Base-by-base conservation (phyloP, 2,888 invertebrate species). In the Cepaea hortensis region DNA sequence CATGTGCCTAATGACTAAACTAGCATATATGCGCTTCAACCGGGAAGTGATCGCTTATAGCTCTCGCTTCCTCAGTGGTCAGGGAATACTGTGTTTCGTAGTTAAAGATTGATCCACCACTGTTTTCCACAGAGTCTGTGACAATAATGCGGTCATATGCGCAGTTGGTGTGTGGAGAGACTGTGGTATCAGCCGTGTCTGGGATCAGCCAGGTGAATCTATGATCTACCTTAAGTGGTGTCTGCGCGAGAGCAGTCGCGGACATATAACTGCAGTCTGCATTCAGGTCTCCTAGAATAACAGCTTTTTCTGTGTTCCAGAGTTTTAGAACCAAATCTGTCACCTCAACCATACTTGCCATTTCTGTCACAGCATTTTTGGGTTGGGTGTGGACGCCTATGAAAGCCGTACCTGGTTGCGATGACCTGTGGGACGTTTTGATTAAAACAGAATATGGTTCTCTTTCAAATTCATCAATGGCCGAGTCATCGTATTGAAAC, bases 201-300 rank as follows among this genome's bases (percentile, higher is more conserved):
- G 88, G 90, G n/a, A 93, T 90, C n/a, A 92, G 89, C 93, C 93
- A 94, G 5, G 87, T 75, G 87, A 92, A 94, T 13, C 87, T n/a
- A 0, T 65, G 81, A 82, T 91, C 88, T 23, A 87, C 89, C 75
- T 89, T 89, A 62, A 91, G 90, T 1, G 81, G 77, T 11, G 90
- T 55, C 35, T 62, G 15, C 5, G 48, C n/a, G 0, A 90, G 86
- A 6, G 89, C 85, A 3, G 35, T 20, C 75, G 89, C 88, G n/a
- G 77, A 70, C 77, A 85, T 77, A n/a, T 85, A 85, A 13, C 73
- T 73, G 72, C 85, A 85, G 75, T 72, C 81, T 35, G 85, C 85
- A 23, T 85, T 85, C 11, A 81, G 13, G 50, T 85, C 85, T 48
- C 85, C 85, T 20, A 85, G 18, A 23, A 85, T 65, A 18, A 85